Evolutionary conservation across 2,113 vertebrate species (phyloP), one percentile per base, ranked within the genome.

Genomic region (Corythoichthys intestinalis): DNA sequence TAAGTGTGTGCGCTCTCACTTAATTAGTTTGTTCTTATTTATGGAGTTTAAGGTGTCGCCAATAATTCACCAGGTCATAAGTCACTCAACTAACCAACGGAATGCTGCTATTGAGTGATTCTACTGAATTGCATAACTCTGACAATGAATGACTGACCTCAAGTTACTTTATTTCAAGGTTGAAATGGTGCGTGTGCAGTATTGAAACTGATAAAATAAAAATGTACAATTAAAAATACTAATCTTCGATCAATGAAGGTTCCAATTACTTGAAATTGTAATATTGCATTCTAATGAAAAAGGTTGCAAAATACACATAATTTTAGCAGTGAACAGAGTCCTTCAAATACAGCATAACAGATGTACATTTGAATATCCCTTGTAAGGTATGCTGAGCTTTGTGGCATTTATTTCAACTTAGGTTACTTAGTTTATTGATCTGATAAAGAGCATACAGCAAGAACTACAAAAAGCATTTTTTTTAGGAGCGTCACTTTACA

Each of bases 61-160:
- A 70, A 50, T 65, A 37, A 70, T 69, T 70, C 46, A 67, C 70
- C 15, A 12, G 53, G 20, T 63, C 69, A 70, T 75, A 57, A 61
- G 59, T 73, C 37, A 67, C 73, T 63, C 13, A 73, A 7, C 67
- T 14, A 11, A 65, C 2, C 37, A 52, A 39, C 64, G n/a, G 44
- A 65, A 70, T 56, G 62, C 28, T 14, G 11, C 12, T 14, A 54
- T 60, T 70, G 63, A 58, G 39, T 20, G 44, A 61, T 49, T 72
- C 58, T 28, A 1, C 58, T 4, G 53, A 34, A 56, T 34, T 7
- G 49, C 38, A n/a, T 54, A 71, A 35, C 11, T 46, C 50, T 38
- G 20, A 60, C 13, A 38, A 60, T 44, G 38, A 41, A 61, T 35
- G 20, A 28, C 20, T 28, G 20, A 28, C 20, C 20, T 28, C 20